Percentiles rank a stretch among this genome's conserved stretches.
Evolutionary conservation across 1,140 invertebrate genomes (phyloP).

Genomic region (Zaprionus gabonicus): DNA sequence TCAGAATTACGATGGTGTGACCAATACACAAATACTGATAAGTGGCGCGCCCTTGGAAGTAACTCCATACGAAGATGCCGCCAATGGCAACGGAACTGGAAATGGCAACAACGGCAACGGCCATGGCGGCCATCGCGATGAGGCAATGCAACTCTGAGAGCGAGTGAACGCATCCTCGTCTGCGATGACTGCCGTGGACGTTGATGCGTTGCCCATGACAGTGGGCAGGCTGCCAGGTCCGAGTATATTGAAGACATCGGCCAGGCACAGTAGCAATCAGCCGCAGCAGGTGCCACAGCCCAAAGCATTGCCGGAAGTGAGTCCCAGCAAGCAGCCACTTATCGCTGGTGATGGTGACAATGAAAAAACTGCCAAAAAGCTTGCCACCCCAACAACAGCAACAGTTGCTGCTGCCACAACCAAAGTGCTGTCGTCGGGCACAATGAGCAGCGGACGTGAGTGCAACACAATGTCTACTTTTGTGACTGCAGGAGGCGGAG

Average conservation of each 20-base stretch:
- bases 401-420: conserved; percentile 52
- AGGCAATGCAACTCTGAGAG: conserved; percentile 78
- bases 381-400: conserved; percentile 4
- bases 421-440: conserved; percentile 72
- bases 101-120: conserved; percentile 33
- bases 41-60: conserved; percentile 84
- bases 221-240: conserved; percentile 85
- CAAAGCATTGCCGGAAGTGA: conserved; percentile 40
- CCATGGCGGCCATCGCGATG: conserved; percentile 55
- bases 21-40: conserved; percentile 86
- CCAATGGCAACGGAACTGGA: conserved; percentile 20
- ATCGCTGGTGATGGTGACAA: conserved; percentile 47
- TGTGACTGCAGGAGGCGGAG: conserved; percentile 25
- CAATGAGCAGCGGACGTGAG: conserved; percentile 73
- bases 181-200: conserved; percentile 46
- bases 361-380: conserved; percentile 33
- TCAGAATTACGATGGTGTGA: conserved; percentile 85
- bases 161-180: conserved; percentile 62
- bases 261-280: conserved; percentile 60
- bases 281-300: conserved; percentile 55
- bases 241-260: conserved; percentile 85
- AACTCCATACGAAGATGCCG: conserved; percentile 54
- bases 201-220: conserved; percentile 53
- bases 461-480: conserved; percentile 74
- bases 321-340: conserved; percentile 73